phyloP scores from a whole-genome alignment of 64 coral and sea anemone genomes.

The Porites australiensis region DNA sequence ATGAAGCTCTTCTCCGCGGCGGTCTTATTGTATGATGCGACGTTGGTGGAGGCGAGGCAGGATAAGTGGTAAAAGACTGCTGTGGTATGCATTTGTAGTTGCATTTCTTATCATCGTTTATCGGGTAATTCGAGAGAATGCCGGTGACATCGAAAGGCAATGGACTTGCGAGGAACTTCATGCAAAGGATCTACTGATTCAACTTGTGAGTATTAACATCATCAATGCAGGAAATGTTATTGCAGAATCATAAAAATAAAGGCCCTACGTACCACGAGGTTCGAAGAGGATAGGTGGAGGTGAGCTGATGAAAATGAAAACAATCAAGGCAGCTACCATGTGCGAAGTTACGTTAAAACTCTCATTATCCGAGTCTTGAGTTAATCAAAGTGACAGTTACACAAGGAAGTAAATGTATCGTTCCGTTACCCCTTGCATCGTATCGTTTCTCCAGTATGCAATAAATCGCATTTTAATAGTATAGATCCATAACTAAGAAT shows the following conservation, averaged over 20 bases:
- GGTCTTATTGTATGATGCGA: not conserved
- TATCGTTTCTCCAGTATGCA: no score
- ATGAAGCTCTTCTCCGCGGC: not conserved
- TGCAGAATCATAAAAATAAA: not conserved
- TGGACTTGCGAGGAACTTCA: slow-evolving; percentile 25
- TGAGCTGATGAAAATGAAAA: no score
- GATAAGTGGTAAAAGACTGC: not conserved
- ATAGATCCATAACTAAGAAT: no score
- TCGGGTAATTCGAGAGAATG: not conserved
- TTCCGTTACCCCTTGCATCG: no score
- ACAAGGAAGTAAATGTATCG: no score
- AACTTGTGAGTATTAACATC: slow-evolving; percentile 10
- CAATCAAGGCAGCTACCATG: no score
- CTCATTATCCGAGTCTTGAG: no score
- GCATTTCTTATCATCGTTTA: not conserved
- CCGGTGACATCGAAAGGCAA: not conserved
- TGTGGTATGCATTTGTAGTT: slow-evolving; percentile 12
- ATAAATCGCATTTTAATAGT: no score
- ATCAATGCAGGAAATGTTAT: not conserved
- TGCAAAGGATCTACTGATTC: not conserved
- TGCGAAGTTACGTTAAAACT: no score
- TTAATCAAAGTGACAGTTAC: no score
- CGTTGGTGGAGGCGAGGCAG: not conserved
- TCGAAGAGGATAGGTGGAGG: not conserved
- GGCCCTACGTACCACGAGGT: not conserved